Evolutionary conservation across 2,113 vertebrate genomes (phyloP).

Genomic region (Mormyrus lacerda): DNA sequence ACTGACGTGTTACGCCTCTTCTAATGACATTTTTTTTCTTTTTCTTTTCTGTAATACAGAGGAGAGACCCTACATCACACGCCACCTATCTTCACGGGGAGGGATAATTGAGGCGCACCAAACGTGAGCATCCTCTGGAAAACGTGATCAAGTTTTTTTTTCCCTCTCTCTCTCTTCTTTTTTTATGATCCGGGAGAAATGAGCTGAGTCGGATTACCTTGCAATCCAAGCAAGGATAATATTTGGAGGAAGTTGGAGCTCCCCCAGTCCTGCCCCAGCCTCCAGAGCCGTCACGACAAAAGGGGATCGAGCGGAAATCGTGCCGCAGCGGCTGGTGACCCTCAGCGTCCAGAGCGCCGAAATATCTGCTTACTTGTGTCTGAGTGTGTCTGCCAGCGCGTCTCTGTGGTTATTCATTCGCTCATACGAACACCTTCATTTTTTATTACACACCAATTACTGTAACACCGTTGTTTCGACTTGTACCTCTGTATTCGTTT

Average conservation of each 20-base stretch:
- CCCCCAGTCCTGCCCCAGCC: conserved; percentile 45
- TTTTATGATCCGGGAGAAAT: conserved; percentile 68
- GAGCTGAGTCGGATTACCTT: conserved; percentile 89
- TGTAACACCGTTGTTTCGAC: neutral
- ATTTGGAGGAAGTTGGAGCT: conserved; percentile 73
- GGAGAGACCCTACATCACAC: conserved; percentile 80
- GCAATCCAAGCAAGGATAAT: conserved; percentile 71
- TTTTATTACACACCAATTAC: neutral
- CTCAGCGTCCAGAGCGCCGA: conserved; percentile 12
- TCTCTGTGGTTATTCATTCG: neutral
- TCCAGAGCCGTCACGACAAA: conserved; percentile 38
- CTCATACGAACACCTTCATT: neutral
- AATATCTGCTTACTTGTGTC: conserved; percentile 10
- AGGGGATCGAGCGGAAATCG: conserved; percentile 18
- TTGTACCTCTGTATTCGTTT: neutral
- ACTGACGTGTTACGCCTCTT: conserved; percentile 86
- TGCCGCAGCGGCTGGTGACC: conserved; percentile 12
- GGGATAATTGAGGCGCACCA: conserved; percentile 85
- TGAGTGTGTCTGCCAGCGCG: neutral
- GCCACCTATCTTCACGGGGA: conserved; percentile 92
- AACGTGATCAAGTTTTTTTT: conserved; percentile 68
- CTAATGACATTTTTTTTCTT: conserved; percentile 85
- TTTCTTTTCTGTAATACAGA: conserved; percentile 79
- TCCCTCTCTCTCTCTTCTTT: conserved; percentile 46
- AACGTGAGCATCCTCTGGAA: conserved; percentile 81